Evolutionary conservation across 1,140 invertebrate genomes (phyloP).

Genomic region (Polypedilum vanderplanki): DNA sequence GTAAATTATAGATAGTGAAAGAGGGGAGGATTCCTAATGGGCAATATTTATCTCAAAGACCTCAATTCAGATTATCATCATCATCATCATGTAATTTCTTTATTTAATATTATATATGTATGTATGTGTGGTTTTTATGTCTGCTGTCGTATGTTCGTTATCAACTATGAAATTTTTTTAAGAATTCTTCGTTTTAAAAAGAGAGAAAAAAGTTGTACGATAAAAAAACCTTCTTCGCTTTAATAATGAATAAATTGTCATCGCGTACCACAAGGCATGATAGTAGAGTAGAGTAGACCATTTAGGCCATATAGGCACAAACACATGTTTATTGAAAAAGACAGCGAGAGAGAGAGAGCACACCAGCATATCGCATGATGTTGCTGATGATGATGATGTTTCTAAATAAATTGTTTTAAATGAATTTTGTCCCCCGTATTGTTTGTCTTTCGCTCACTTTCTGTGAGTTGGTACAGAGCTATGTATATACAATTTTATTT

Average conservation of each 20-base stretch:
- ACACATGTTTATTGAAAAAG: background rate
- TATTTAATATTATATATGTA: too few relatives aligned
- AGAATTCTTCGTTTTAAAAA: background rate
- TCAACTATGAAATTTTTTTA: too few relatives aligned
- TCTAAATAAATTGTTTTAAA: constrained; percentile 28
- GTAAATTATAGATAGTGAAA: background rate
- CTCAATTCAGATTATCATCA: constrained; percentile 19
- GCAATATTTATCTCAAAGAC: background rate
- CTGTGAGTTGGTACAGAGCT: background rate
- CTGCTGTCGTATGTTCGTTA: background rate
- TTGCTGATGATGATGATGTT: background rate
- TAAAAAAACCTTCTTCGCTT: constrained; percentile 1
- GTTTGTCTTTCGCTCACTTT: background rate
- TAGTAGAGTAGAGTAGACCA: background rate
- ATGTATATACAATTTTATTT: background rate
- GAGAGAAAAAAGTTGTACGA: background rate
- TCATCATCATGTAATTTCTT: background rate
- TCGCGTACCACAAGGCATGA: background rate
- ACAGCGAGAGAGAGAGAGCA: too few relatives aligned
- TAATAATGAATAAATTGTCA: background rate
- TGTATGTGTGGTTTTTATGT: too few relatives aligned
- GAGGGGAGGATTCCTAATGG: background rate
- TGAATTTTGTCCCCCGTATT: constrained; percentile 25
- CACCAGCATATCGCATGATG: constrained; percentile 9
- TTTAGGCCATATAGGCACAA: background rate